phyloP scores from a whole-genome alignment of 2,888 invertebrate species.

The Lepidocyrtoides sp. region DNA sequence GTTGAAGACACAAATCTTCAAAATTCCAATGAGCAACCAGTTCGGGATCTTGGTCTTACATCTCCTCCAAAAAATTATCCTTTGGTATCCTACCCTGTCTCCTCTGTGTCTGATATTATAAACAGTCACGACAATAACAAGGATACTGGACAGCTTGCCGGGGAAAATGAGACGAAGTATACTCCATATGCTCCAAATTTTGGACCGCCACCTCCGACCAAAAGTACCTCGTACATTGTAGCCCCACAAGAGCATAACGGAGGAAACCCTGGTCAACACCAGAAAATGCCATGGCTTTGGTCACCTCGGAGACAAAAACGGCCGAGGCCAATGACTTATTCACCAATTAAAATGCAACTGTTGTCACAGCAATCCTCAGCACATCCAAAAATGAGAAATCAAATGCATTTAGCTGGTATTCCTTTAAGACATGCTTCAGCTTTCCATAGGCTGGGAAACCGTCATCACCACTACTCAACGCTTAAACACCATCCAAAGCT shows the following conservation, averaged over 20 bases:
- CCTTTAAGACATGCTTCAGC: slow-evolving; percentile 62
- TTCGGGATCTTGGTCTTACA: not conserved
- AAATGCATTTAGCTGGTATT: slow-evolving; percentile 48
- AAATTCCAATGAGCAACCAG: not conserved
- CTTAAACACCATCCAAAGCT: slow-evolving; percentile 1
- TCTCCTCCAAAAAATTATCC: not conserved
- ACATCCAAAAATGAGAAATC: not conserved
- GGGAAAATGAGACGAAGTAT: not conserved
- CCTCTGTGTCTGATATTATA: slow-evolving; percentile 39
- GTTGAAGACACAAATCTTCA: not conserved
- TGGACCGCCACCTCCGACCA: slow-evolving; percentile 5
- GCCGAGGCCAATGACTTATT: slow-evolving; percentile 27
- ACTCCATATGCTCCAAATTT: slow-evolving; percentile 70
- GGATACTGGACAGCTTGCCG: not conserved
- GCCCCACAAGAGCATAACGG: not conserved
- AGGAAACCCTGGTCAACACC: not conserved
- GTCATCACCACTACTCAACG: not conserved
- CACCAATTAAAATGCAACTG: not conserved
- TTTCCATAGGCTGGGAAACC: slow-evolving; percentile 36
- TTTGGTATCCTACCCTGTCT: slow-evolving; percentile 30
- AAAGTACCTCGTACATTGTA: not conserved
- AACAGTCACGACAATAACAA: not conserved
- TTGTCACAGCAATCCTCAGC: not conserved
- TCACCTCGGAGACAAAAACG: slow-evolving; percentile 16
- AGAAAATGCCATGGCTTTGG: not conserved